phyloP scores from a whole-genome alignment of 2,113 vertebrate species.

The Zootoca vivipara region DNA sequence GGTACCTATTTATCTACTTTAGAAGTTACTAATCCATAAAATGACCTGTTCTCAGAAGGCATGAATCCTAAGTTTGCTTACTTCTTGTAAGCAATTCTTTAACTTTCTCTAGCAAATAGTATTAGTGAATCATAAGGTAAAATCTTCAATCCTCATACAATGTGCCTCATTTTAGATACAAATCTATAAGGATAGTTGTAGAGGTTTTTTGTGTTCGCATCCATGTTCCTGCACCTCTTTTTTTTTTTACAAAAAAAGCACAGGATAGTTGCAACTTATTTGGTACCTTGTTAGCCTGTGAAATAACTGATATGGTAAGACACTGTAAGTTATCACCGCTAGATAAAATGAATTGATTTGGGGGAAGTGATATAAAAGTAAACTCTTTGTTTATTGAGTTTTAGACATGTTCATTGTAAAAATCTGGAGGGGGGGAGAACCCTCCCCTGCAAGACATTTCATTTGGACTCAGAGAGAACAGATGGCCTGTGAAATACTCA shows the following conservation, averaged over 20 bases:
- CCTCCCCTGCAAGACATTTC: not conserved
- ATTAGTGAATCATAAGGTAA: too few species aligned
- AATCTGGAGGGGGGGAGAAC: not conserved
- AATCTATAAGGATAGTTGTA: too few species aligned
- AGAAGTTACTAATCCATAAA: not conserved
- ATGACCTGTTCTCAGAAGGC: not conserved
- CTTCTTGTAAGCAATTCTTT: too few species aligned
- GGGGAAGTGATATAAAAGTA: not conserved
- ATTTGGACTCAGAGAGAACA: not conserved
- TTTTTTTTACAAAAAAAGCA: too few species aligned
- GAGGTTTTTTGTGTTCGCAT: too few species aligned
- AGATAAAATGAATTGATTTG: not conserved
- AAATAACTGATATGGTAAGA: not conserved
- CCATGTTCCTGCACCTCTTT: too few species aligned
- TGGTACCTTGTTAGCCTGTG: not conserved
- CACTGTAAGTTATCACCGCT: not conserved
- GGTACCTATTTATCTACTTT: too few species aligned
- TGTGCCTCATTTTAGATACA: too few species aligned
- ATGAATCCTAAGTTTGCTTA: not conserved
- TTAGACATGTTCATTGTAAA: not conserved
- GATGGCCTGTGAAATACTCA: constrained; percentile 12
- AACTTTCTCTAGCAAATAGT: too few species aligned
- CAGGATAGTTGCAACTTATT: not conserved
- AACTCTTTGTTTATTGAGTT: not conserved
- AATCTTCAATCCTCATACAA: too few species aligned